Conservation (phyloP, 2,113 vertebrate species). For the Cyprinodon tularosa region DNA sequence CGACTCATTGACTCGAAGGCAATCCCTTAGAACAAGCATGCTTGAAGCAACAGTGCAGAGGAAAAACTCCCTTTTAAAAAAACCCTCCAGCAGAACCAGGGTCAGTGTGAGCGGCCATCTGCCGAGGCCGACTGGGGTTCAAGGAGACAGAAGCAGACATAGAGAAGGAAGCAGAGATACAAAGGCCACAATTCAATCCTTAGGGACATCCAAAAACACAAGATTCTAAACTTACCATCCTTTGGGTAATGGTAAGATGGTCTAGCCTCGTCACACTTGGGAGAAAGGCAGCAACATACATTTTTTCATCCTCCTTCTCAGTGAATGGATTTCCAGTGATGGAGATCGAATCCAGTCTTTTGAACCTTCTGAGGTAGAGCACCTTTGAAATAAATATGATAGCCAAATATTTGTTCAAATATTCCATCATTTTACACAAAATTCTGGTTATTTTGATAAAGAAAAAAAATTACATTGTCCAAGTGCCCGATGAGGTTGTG, state of each 20-base stretch:
- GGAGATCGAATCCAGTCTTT: constrained; percentile 80
- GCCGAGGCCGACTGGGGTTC: too few relatives aligned
- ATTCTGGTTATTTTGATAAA: background rate
- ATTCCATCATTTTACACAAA: background rate
- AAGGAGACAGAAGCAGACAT: too few relatives aligned
- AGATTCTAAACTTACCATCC: constrained; percentile 75
- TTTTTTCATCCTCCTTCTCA: constrained; percentile 72
- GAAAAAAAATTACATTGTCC: constrained; percentile 81
- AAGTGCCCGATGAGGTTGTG: constrained; percentile 84
- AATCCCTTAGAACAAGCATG: too few relatives aligned
- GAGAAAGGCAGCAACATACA: constrained; percentile 84
- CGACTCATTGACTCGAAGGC: too few relatives aligned
- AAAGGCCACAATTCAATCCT: too few relatives aligned
- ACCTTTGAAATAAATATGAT: constrained; percentile 74
- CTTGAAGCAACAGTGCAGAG: too few relatives aligned
- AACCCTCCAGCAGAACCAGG: too few relatives aligned
- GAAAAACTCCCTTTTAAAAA: too few relatives aligned
- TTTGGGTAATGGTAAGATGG: constrained; percentile 79
- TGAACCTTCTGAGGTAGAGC: constrained; percentile 85
- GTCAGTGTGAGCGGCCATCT: too few relatives aligned
- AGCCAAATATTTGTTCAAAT: background rate
- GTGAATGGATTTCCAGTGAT: constrained; percentile 86
- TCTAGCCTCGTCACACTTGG: constrained; percentile 86
- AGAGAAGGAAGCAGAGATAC: too few relatives aligned
- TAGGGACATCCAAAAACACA: background rate